A percentile compares a stretch with the other conserved stretches of the same genome.
Evolutionary conservation across 92 coral and sea anemone species (phyloP).

Genomic region (Phenganax subtilis): DNA sequence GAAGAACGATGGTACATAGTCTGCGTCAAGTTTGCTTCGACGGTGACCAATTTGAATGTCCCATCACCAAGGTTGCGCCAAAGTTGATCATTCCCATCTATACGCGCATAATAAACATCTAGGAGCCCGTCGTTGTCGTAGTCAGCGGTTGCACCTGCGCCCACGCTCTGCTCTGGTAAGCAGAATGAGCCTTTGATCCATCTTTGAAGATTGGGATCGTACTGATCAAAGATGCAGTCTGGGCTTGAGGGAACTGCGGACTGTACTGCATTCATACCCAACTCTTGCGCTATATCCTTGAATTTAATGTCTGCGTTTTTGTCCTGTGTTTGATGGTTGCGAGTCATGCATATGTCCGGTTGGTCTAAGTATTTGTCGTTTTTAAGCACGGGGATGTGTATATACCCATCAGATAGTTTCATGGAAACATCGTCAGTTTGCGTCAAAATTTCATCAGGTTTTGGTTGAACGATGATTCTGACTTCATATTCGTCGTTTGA

Average conservation of each 20-base stretch:
- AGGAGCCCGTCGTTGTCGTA: conserved; percentile 88
- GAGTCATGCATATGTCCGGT: conserved; percentile 68
- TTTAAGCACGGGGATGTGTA: conserved; percentile 84
- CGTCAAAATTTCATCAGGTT: conserved; percentile 61
- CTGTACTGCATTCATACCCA: conserved; percentile 80
- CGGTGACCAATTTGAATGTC: conserved; percentile 67
- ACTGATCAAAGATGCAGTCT: conserved; percentile 95
- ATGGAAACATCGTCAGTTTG: conserved; percentile 69
- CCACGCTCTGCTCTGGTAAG: conserved; percentile 70
- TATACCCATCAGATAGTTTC: conserved; percentile 67
- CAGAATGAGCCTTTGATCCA: conserved; percentile 99
- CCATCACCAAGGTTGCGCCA: conserved; percentile 98
- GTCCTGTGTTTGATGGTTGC: conserved; percentile 36
- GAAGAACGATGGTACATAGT: conserved; percentile 86
- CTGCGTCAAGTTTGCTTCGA: conserved; percentile 79
- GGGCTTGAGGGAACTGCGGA: conserved; percentile 86
- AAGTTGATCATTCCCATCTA: conserved; percentile 90
- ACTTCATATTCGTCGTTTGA: conserved; percentile 72
- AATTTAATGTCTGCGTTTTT: conserved; percentile 19
- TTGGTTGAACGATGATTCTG: conserved; percentile 75
- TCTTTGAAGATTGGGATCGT: conserved; percentile 78
- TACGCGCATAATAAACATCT: conserved; percentile 89
- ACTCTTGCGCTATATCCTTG: conserved; percentile 69
- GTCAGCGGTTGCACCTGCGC: conserved; percentile 87
- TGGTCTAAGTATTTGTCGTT: conserved; percentile 71